Base-by-base conservation (phyloP, 2,113 vertebrate genomes). In the Ctenodactylus gundi region DNA sequence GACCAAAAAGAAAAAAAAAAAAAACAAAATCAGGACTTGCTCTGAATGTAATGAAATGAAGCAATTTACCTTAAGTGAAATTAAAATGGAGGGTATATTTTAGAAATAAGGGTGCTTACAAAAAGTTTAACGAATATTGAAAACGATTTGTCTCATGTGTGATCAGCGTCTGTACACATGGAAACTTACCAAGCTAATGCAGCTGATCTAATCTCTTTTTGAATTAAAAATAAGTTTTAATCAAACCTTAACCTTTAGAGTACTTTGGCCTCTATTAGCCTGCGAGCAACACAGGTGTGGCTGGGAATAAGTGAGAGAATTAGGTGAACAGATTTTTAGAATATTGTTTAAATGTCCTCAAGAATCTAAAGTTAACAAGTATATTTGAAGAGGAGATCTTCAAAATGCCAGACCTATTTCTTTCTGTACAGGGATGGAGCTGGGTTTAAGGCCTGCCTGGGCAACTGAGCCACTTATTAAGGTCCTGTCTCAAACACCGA, bases 191-290 rank as follows among this genome's bases (percentile, higher is more conserved):
- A 94, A 93, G 80, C 44, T 96, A 96, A 95, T 95, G 65, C 34
- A n/a, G 91, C 78, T 65, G 78, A 97, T 96, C 84, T 93, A 94
- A 97, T 97, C 96, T 95, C 92, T 82, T 96, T 97, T 76, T 90
- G 65, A 96, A 96, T 95, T 94, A 94, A 94, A 92, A 91, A 84
- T 95, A 94, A 88, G 44, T 93, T 94, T 93, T 93, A 96, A 95
- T 89, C 84, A 95, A 96, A 93, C 9, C 41, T 44, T 67, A 96
- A 96, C 89, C 84, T 96, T 96, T 93, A 95, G 93, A 87, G 53
- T 67, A 49, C 27, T 81, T 67, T 84, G 93, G 90, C 93, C 92
- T 97, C 90, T 81, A 93, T 97, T 96, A 93, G 80, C 20, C 84
- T 87, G 6, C 81, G 80, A 90, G 49, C 49, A 88, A 84, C 83